Conservation (phyloP, 2,888 invertebrate species). For the Listrodromus nycthemerus region DNA sequence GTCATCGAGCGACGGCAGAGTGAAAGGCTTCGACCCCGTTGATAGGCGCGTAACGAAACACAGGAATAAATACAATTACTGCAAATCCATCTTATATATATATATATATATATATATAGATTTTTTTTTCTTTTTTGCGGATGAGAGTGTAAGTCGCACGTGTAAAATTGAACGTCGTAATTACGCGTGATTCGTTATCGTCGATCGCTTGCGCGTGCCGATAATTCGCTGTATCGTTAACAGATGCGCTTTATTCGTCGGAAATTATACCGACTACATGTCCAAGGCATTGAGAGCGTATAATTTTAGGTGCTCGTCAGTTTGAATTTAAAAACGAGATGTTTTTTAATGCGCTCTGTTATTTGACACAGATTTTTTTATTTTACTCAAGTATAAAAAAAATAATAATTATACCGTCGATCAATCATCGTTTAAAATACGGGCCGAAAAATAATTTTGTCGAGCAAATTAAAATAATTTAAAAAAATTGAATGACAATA, state of each 20-base stretch:
- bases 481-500: too few species aligned
- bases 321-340: too few species aligned
- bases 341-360: too few species aligned
- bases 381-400: too few species aligned
- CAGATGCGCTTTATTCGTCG: background rate
- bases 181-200: constrained; percentile 2
- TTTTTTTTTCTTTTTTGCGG: background rate
- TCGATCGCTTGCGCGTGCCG: background rate
- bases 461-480: too few species aligned
- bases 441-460: too few species aligned
- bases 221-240: background rate
- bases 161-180: too few species aligned
- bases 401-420: too few species aligned
- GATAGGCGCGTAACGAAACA: constrained; percentile 19
- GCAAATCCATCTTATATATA: constrained; percentile 2
- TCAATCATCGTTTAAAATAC: too few species aligned
- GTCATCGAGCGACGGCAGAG: constrained; percentile 55
- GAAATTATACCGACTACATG: background rate
- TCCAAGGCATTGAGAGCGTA: background rate
- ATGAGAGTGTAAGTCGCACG: background rate
- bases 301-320: background rate
- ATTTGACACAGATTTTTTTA: too few species aligned
- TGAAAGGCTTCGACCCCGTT: constrained; percentile 56
- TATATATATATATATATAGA: background rate
- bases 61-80: constrained; percentile 13